Evolutionary conservation across 2,888 invertebrate species (phyloP), one percentile per base, ranked within the genome.

Genomic region (Apantesis nais): DNA sequence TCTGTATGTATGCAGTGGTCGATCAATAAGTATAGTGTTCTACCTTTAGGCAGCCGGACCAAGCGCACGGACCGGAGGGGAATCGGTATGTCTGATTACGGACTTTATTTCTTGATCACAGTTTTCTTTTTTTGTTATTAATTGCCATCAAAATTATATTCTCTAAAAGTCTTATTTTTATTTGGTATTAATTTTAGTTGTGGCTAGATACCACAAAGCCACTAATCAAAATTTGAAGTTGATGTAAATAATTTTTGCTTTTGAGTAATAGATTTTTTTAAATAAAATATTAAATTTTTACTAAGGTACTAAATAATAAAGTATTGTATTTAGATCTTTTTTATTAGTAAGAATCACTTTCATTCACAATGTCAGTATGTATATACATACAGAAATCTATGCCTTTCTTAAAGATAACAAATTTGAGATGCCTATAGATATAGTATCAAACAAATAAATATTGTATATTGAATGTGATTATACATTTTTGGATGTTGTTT

Each of bases 31-130:
- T 63, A 22, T 37, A 37, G 29, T 63, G 41, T 67, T 67, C 58
- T 66, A 71, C 58, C 67, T 67, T 62, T 66, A 73, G 69, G 63
- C 48, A 67, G 65, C 70, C 25, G 67, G 66, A 61, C 62, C 67
- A 16, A 70, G 68, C 29, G 25, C 68, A 44, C 34, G 68, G 39
- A 68, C 65, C 34, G 69, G 58, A 39, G 62, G 65, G 29, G 68
- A 68, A 60, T 71, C 67, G 66, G 71, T 71, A 71, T 64, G 71
- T 71, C 25, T n/a, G 52, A 66, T 25, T 37, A 22, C 52, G 48
- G 62, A 34, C 34, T 64, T 64, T 44, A 25, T 48, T 31, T 52
- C 25, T 62, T 41, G n/a, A 16, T 48, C 34, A 65, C 3, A 12
- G 29, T 14, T 34, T n/a, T 16, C 31, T 48, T 0, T 39, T 25